A percentile compares a stretch with the other conserved stretches of the same genome.
These are phyloP conservation scores for Marcusenius ussheri DNA, from an alignment of 2,113 vertebrate genomes.

Conservation along the genomic window DNA sequence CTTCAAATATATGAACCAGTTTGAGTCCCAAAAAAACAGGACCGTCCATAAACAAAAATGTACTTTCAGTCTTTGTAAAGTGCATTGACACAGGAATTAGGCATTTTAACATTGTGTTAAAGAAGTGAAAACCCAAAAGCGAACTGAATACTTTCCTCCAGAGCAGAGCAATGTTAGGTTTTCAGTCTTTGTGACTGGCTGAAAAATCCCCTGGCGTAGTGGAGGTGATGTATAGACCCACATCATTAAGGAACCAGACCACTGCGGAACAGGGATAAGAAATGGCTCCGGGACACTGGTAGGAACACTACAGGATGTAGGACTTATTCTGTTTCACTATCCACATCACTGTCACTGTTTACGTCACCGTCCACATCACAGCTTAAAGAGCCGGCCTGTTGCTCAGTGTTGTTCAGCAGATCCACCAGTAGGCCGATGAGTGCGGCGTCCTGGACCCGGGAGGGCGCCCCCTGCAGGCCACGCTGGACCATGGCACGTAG, in stretches of 20 bases:
- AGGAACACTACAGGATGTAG: neutral
- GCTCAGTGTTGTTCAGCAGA: slow-evolving; percentile 68
- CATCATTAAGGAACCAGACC: neutral
- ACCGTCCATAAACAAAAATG: neutral
- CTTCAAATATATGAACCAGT: neutral
- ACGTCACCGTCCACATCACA: neutral
- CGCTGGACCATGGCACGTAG: slow-evolving; percentile 82
- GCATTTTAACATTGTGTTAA: neutral
- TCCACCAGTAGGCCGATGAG: slow-evolving; percentile 77
- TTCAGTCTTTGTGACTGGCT: neutral
- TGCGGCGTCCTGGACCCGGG: slow-evolving; percentile 64
- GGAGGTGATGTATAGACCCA: neutral
- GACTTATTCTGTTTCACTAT: neutral
- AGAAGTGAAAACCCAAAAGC: neutral
- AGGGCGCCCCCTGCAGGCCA: slow-evolving; percentile 64
- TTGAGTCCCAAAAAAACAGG: neutral
- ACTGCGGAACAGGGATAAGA: neutral
- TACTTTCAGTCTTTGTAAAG: neutral
- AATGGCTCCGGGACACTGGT: neutral
- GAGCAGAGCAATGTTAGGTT: neutral
- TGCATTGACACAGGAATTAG: neutral
- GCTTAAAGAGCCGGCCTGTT: neutral
- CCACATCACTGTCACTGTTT: neutral
- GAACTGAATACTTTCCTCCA: neutral
- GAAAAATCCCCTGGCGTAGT: neutral